These are phyloP conservation scores for Augochlorella aurata DNA, from an alignment of 2,888 invertebrate genomes.

Conservation along the genomic window DNA sequence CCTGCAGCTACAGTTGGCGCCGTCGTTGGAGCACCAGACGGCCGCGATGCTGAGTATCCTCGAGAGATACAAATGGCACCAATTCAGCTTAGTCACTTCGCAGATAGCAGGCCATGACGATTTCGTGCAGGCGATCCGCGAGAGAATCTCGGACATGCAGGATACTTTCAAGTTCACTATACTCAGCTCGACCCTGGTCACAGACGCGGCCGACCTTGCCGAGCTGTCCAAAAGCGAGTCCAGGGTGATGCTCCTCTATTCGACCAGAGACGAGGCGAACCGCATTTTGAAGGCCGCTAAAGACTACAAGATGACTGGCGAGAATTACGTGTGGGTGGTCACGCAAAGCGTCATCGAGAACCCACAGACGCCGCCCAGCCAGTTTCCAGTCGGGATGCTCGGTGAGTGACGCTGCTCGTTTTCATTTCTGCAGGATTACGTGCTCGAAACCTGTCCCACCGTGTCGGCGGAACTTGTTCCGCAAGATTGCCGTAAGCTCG, in stretches of 20 bases:
- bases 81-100: slow-evolving; percentile 96
- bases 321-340: slow-evolving; percentile 98
- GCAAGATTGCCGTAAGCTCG: neutral
- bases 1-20: slow-evolving; percentile 95
- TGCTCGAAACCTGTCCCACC: neutral
- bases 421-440: neutral
- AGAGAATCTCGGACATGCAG: slow-evolving; percentile 92
- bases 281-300: slow-evolving; percentile 90
- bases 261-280: slow-evolving; percentile 93
- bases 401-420: slow-evolving; percentile 84
- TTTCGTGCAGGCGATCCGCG: slow-evolving; percentile 96
- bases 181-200: slow-evolving; percentile 92
- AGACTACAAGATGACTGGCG: slow-evolving; percentile 90
- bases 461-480: neutral
- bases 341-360: slow-evolving; percentile 96
- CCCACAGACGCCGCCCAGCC: slow-evolving; percentile 87
- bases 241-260: slow-evolving; percentile 95
- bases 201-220: slow-evolving; percentile 88
- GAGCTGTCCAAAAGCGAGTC: slow-evolving; percentile 95
- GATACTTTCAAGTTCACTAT: slow-evolving; percentile 91
- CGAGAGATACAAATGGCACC: slow-evolving; percentile 97
- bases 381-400: slow-evolving; percentile 96
- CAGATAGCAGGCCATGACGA: slow-evolving; percentile 97
- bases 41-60: slow-evolving; percentile 97
- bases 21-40: slow-evolving; percentile 97